Evolutionary conservation across 2,797 vertebrate species (phyloP).

Genomic region (Lutjanus campechanus): DNA sequence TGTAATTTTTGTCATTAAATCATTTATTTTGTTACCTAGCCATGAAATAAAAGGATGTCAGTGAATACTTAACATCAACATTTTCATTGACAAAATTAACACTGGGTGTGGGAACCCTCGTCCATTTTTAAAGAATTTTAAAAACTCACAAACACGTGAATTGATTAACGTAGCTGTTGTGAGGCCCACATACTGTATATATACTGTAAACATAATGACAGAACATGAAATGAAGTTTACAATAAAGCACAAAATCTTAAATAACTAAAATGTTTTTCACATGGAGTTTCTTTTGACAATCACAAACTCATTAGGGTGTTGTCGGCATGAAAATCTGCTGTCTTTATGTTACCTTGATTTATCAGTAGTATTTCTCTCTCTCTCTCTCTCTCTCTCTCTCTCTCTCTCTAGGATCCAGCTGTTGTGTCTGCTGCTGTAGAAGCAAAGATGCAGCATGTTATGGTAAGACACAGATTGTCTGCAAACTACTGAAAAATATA

Average conservation of each 20-base stretch:
- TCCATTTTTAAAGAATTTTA: neutral
- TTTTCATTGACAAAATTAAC: too few species aligned
- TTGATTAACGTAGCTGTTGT: neutral
- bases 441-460: constrained; percentile 59
- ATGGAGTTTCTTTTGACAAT: neutral
- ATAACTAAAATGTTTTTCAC: neutral
- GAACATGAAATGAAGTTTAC: neutral
- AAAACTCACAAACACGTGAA: neutral
- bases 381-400: neutral
- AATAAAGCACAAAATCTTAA: neutral
- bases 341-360: neutral
- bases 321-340: neutral
- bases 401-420: constrained; percentile 58
- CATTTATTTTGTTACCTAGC: too few species aligned
- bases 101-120: too few species aligned
- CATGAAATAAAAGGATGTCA: too few species aligned
- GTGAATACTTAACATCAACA: too few species aligned
- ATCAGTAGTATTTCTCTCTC: too few species aligned
- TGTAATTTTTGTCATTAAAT: too few species aligned
- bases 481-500: neutral
- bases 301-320: neutral
- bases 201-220: too few species aligned
- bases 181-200: too few species aligned
- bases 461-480: constrained; percentile 57
- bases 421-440: constrained; percentile 65